A percentile compares a stretch with the other conserved stretches of the same genome.
Evolutionary conservation across 1,140 invertebrate genomes (phyloP).

Genomic region (Chlorops oryzae): DNA sequence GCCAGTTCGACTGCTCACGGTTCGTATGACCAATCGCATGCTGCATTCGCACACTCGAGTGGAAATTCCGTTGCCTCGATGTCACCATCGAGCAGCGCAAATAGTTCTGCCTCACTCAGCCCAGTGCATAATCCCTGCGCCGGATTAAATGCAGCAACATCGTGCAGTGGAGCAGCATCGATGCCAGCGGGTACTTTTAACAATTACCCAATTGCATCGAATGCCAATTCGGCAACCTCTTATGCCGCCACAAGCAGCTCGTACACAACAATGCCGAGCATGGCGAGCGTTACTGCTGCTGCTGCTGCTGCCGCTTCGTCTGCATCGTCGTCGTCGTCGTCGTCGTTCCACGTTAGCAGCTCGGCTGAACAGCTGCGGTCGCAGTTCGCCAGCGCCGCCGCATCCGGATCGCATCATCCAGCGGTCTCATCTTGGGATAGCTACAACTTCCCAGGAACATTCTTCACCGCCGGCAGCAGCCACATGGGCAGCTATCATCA

Average conservation of each 20-base stretch:
- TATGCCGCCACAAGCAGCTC: slow-evolving; percentile 1
- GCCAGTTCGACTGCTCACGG: slow-evolving; percentile 5
- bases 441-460: slow-evolving; percentile 38
- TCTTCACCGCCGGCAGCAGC: slow-evolving; percentile 26
- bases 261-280: slow-evolving; percentile 13
- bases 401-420: slow-evolving; percentile 32
- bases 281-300: background rate
- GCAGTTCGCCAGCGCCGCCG: slow-evolving; percentile 38
- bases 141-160: too few relatives aligned
- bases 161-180: slow-evolving; percentile 15
- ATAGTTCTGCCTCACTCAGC: slow-evolving; percentile 39
- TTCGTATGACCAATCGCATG: background rate
- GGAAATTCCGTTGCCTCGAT: slow-evolving; percentile 44
- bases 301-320: slow-evolving; percentile 27
- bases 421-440: slow-evolving; percentile 30
- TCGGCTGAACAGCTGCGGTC: slow-evolving; percentile 42
- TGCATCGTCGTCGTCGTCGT: background rate
- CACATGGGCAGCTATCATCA: slow-evolving; percentile 37
- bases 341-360: background rate
- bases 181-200: background rate
- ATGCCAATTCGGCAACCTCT: slow-evolving; percentile 4
- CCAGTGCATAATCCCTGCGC: slow-evolving; percentile 29
- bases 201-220: background rate
- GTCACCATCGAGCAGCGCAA: slow-evolving; percentile 33
- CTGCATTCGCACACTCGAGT: slow-evolving; percentile 17